phyloP scores from a whole-genome alignment of 2,113 vertebrate genomes.

The Anguilla japonica region DNA sequence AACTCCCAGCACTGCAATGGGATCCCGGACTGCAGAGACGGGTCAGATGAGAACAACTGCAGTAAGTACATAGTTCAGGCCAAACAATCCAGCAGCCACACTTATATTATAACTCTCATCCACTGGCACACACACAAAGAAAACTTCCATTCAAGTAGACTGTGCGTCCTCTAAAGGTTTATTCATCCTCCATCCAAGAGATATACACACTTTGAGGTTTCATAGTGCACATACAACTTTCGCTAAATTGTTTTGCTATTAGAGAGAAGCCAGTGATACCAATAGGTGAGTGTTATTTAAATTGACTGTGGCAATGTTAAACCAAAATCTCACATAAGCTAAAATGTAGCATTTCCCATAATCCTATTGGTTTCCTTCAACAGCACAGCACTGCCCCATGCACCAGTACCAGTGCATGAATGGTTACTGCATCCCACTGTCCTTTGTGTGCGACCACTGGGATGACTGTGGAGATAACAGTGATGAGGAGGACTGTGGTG shows the following conservation, averaged over 20 bases:
- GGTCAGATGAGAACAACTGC: constrained; percentile 70
- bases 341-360: neutral
- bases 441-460: constrained; percentile 68
- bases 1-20: constrained; percentile 67
- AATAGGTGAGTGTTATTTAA: no score
- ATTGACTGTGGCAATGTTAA: neutral
- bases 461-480: constrained; percentile 70
- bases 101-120: neutral
- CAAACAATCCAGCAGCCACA: neutral
- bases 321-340: neutral
- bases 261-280: neutral
- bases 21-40: constrained; percentile 65
- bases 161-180: neutral
- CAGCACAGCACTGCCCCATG: constrained; percentile 50
- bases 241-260: neutral
- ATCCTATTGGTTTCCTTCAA: constrained; percentile 26
- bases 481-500: constrained; percentile 68
- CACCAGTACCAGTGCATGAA: constrained; percentile 66
- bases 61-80: constrained; percentile 53
- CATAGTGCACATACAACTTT: no score
- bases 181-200: neutral
- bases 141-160: neutral
- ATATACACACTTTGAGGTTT: neutral
- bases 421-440: constrained; percentile 58
- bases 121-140: neutral